A percentile compares a stretch with the other conserved stretches of the same genome.
Evolutionary conservation across 1,140 invertebrate species (phyloP).

Genomic region (fruit fly (Drosophila melanogaster)): Release_6_plus_ISO1_MT NT_033779.5:13337501-13338000

Average conservation of each 20-base stretch:
- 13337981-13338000: constrained; percentile 75
- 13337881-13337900: constrained; percentile 54
- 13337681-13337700: constrained; percentile 43
- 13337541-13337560: constrained; percentile 55
- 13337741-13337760: constrained; percentile 12
- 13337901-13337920: constrained; percentile 34
- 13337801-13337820: constrained; percentile 30
- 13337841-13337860: constrained; percentile 10
- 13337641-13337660: constrained; percentile 56
- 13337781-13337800: constrained; percentile 16
- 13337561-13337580: constrained; percentile 15
- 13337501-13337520: not conserved
- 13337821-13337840: not conserved
- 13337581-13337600: constrained; percentile 36
- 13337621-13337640: constrained; percentile 40
- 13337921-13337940: constrained; percentile 66
- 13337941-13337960: constrained; percentile 37
- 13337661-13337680: constrained; percentile 64
- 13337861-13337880: constrained; percentile 76
- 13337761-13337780: constrained; percentile 46
- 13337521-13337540: not conserved
- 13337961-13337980: constrained; percentile 54
- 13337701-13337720: constrained; percentile 34
- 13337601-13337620: constrained; percentile 66
- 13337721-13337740: constrained; percentile 41